These are phyloP conservation scores for Petromus typicus DNA, from an alignment of 2,113 vertebrate species.

Conservation along the genomic window DNA sequence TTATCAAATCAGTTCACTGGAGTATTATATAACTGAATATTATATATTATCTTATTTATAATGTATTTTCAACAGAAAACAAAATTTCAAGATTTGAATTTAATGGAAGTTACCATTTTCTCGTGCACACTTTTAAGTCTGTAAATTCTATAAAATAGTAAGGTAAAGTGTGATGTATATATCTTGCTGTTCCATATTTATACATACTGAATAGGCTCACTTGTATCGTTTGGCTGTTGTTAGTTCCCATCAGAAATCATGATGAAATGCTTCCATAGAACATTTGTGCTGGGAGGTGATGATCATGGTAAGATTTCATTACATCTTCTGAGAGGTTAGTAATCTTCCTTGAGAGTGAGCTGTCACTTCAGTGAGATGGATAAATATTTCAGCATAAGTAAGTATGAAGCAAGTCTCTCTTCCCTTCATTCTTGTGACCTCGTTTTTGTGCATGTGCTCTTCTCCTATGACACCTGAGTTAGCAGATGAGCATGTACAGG, in stretches of 20 bases:
- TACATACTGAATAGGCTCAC: background rate
- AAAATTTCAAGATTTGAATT: background rate
- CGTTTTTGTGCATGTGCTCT: background rate
- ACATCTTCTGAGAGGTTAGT: background rate
- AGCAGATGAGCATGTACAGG: background rate
- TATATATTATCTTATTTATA: background rate
- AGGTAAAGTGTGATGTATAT: background rate
- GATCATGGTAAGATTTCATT: background rate
- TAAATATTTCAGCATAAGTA: too few relatives aligned
- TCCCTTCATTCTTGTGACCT: background rate
- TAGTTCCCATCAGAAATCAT: background rate
- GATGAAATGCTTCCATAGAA: background rate
- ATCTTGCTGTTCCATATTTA: background rate
- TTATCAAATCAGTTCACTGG: background rate
- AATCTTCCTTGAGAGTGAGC: too few relatives aligned
- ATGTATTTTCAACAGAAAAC: background rate
- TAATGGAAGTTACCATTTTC: background rate
- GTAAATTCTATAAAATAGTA: background rate
- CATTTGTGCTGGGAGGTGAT: background rate
- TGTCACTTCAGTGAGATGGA: background rate
- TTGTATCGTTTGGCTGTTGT: background rate
- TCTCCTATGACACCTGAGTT: too few relatives aligned
- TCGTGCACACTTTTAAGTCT: background rate
- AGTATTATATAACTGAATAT: too few relatives aligned
- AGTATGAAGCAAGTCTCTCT: too few relatives aligned